Evolutionary conservation across 2,113 vertebrate genomes (phyloP).

Genomic region (Pelodiscus sinensis): DNA sequence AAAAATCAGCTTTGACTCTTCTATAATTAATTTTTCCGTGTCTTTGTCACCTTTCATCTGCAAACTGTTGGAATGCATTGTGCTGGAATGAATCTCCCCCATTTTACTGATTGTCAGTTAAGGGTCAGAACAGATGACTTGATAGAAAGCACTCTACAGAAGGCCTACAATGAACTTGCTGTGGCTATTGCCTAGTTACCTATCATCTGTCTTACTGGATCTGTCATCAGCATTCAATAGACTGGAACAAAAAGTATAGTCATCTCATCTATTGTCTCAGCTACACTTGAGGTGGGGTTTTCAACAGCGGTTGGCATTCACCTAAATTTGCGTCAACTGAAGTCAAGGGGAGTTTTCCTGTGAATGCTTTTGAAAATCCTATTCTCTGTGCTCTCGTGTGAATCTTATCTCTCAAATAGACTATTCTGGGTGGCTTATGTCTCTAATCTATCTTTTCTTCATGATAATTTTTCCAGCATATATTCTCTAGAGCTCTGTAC

Average conservation of each 20-base stretch:
- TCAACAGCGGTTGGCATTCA: neutral
- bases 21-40: neutral
- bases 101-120: neutral
- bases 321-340: neutral
- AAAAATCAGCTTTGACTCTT: neutral
- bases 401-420: neutral
- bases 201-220: neutral
- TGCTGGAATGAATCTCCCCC: neutral
- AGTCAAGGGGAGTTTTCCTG: neutral
- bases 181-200: neutral
- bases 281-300: neutral
- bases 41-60: neutral
- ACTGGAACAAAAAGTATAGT: neutral
- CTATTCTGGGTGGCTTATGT: neutral
- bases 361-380: fast-evolving
- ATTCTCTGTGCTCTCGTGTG: neutral
- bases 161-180: neutral
- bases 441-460: neutral
- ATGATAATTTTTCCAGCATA: neutral
- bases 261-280: fast-evolving
- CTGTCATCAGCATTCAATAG: neutral
- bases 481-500: neutral
- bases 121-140: neutral
- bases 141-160: neutral
- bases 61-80: neutral